Evolutionary conservation across 2,113 vertebrate species (phyloP), one percentile per base, ranked within the genome.

Genomic region (Strigops habroptila): DNA sequence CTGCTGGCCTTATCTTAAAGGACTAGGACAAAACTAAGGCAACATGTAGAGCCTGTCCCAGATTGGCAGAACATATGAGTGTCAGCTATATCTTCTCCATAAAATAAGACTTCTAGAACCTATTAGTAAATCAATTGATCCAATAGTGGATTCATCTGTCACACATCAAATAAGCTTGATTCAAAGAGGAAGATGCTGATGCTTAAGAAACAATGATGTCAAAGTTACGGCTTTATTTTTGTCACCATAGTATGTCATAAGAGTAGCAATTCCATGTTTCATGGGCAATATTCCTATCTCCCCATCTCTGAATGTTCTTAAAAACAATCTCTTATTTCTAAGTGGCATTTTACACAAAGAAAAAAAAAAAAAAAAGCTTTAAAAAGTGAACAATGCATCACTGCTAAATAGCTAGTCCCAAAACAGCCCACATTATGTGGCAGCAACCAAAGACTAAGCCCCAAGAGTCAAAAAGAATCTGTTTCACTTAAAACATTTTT

Each of bases 11-110:
- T 73, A 59, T 27, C n/a, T 60, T 48, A 41, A 77, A 57, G 12
- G 8, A 37, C 6, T 33, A 31, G 25, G 22, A 55, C 9, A 82
- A 92, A 64, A 86, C 16, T 24, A 69, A 46, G 21, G 62, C 48
- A 88, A 51, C 19, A 79, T 3, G 39, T 0, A 57, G 19, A 44
- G 17, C 8, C 14, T 35, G 7, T n/a, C 5, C 13, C 30, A 48
- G 17, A 10, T 0, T 14, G 15, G 35, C 12, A 65, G 43, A 84
- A 62, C 7, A 39, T 18, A 35, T 1, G 3, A 1, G 5, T 46
- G 15, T 63, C 46, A 79, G n/a, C 4, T 23, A 68, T 8, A 13
- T 14, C 41, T 37, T 44, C 41, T 37, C 19, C 10, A 30, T 14
- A 46, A 77, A 87, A 15, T 59, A n/a, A 59, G 10, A 86, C 4